A percentile compares a stretch with the other conserved stretches of the same genome.
Conservation (phyloP, 2,888 invertebrate species). For the Poecilus cupreus region DNA sequence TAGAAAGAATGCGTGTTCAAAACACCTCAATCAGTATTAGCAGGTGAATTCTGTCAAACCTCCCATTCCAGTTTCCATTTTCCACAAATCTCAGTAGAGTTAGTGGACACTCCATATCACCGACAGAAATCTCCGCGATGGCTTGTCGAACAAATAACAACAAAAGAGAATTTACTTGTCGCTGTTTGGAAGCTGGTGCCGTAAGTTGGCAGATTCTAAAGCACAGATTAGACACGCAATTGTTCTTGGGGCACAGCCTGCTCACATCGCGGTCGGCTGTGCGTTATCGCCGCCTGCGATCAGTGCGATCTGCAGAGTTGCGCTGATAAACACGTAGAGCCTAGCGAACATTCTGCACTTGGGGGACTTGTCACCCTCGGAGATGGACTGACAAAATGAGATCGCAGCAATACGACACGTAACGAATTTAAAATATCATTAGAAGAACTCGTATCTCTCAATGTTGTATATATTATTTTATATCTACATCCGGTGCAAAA, state of each 20-base stretch:
- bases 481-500: too few relatives aligned
- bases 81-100: not conserved
- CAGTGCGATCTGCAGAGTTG: not conserved
- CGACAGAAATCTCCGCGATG: not conserved
- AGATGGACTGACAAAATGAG: not conserved
- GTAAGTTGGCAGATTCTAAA: not conserved
- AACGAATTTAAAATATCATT: not conserved
- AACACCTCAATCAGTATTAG: not conserved
- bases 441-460: not conserved
- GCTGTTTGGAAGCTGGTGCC: not conserved
- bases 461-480: not conserved
- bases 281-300: not conserved
- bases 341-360: not conserved
- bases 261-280: not conserved
- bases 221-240: not conserved
- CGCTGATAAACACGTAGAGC: not conserved
- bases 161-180: slow-evolving; percentile 25
- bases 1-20: not conserved
- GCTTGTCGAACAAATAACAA: slow-evolving; percentile 5
- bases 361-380: not conserved
- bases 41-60: slow-evolving; percentile 11
- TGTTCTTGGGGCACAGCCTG: not conserved
- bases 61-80: too few relatives aligned
- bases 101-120: not conserved
- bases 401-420: not conserved